Conservation (phyloP, 2,113 vertebrate genomes). For the Tiliqua scincoides region DNA sequence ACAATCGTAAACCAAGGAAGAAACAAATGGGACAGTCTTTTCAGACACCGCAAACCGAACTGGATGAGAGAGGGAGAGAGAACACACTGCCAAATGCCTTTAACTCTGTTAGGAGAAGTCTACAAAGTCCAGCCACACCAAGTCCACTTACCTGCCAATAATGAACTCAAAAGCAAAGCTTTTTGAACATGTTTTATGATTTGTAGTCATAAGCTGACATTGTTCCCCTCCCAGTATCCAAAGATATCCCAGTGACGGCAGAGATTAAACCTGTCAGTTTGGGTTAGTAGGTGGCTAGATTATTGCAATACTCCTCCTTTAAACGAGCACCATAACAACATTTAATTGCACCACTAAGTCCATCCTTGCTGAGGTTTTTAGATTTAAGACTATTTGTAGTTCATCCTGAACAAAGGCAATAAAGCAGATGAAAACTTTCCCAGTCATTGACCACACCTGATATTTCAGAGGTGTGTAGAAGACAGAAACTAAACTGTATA, state of each 20-base stretch:
- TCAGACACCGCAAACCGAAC: slow-evolving; percentile 57
- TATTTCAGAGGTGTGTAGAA: slow-evolving; percentile 18
- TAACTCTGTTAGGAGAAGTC: slow-evolving; percentile 86
- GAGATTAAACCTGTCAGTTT: slow-evolving; percentile 43
- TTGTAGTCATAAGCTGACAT: slow-evolving; percentile 7
- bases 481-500: slow-evolving; percentile 60
- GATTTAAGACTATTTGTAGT: slow-evolving; percentile 15
- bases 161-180: slow-evolving; percentile 47
- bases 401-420: slow-evolving; percentile 33
- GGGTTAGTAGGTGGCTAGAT: slow-evolving; percentile 24
- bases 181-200: slow-evolving; percentile 25
- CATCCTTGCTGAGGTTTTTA: slow-evolving; percentile 50
- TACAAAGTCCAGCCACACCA: slow-evolving; percentile 69
- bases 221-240: slow-evolving; percentile 30
- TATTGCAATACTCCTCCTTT: slow-evolving; percentile 49
- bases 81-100: slow-evolving; percentile 61
- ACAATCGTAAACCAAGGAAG: not conserved
- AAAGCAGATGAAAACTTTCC: slow-evolving; percentile 54
- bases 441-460: not conserved
- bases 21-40: slow-evolving; percentile 46
- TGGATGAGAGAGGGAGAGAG: slow-evolving; percentile 57
- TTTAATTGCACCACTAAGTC: slow-evolving; percentile 62
- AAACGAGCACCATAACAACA: slow-evolving; percentile 75
- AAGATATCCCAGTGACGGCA: slow-evolving; percentile 25
- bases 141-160: slow-evolving; percentile 78